These are phyloP conservation scores for Enoplolaimus lenunculus DNA, from an alignment of 2,888 invertebrate species.

Conservation along the genomic window DNA sequence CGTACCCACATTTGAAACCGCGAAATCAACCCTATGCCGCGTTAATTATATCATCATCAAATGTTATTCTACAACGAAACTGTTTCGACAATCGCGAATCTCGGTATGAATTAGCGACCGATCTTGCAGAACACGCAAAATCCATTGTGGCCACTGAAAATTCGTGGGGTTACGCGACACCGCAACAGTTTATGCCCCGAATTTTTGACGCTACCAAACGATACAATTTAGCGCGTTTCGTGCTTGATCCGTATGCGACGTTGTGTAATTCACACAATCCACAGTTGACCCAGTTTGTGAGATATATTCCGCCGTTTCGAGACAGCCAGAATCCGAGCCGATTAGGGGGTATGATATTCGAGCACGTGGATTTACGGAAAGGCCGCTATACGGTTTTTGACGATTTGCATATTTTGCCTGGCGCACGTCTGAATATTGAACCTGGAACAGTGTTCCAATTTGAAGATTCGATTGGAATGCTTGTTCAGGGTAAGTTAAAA, in stretches of 20 bases:
- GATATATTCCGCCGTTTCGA: slow-evolving; percentile 35
- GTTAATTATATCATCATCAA: slow-evolving; percentile 70
- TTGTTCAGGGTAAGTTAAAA: slow-evolving; percentile 85
- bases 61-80: slow-evolving; percentile 73
- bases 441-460: slow-evolving; percentile 75
- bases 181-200: slow-evolving; percentile 37
- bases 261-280: slow-evolving; percentile 78
- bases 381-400: slow-evolving; percentile 79
- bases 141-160: slow-evolving; percentile 82
- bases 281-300: slow-evolving; percentile 49
- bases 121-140: slow-evolving; percentile 81
- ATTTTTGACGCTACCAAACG: slow-evolving; percentile 44
- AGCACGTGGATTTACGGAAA: slow-evolving; percentile 49
- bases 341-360: slow-evolving; percentile 83
- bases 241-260: slow-evolving; percentile 74
- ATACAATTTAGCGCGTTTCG: slow-evolving; percentile 47
- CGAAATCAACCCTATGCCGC: slow-evolving; percentile 82
- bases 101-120: slow-evolving; percentile 83
- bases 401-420: slow-evolving; percentile 82
- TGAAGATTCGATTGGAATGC: slow-evolving; percentile 79
- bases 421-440: slow-evolving; percentile 71
- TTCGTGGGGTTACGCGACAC: slow-evolving; percentile 58
- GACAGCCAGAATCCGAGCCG: slow-evolving; percentile 37
- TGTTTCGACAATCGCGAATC: slow-evolving; percentile 75
- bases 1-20: slow-evolving; percentile 66